Conservation (phyloP, 2,888 invertebrate genomes). For the Drosophila flavopinicola region DNA sequence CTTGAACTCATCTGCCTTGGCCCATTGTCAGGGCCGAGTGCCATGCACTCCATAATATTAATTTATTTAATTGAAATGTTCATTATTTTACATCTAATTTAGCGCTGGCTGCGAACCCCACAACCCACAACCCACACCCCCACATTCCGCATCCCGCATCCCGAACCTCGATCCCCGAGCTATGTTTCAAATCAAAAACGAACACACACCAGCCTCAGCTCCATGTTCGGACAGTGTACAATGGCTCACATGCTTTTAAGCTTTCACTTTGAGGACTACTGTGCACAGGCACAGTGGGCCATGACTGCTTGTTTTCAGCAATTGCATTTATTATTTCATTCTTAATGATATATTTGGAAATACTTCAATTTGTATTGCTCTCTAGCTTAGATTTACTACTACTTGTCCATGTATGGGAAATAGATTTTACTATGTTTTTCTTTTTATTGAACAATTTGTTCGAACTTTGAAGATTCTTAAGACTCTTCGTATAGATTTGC, state of each 20-base stretch:
- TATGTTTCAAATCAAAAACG: constrained; percentile 23
- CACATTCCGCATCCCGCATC: background rate
- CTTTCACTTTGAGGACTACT: constrained; percentile 42
- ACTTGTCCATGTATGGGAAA: too few species aligned
- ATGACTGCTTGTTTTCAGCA: background rate
- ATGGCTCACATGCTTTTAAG: constrained; percentile 55
- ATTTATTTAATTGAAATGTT: constrained; percentile 80
- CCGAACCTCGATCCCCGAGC: background rate
- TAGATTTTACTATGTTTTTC: too few species aligned
- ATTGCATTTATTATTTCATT: background rate
- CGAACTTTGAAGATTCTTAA: too few species aligned
- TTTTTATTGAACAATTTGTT: too few species aligned
- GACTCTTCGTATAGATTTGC: too few species aligned
- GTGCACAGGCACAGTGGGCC: constrained; percentile 49
- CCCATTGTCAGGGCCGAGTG: constrained; percentile 32
- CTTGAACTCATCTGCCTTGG: constrained; percentile 52
- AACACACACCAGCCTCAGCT: constrained; percentile 20
- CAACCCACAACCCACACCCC: constrained; percentile 8
- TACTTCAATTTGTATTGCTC: too few species aligned
- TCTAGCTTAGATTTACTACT: too few species aligned
- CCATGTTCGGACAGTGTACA: constrained; percentile 30
- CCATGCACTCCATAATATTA: constrained; percentile 71
- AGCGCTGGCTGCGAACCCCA: constrained; percentile 63
- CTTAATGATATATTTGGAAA: background rate
- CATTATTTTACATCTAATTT: constrained; percentile 81